These are phyloP conservation scores for Apantesis nais DNA, from an alignment of 2,888 invertebrate species.

Conservation along the genomic window DNA sequence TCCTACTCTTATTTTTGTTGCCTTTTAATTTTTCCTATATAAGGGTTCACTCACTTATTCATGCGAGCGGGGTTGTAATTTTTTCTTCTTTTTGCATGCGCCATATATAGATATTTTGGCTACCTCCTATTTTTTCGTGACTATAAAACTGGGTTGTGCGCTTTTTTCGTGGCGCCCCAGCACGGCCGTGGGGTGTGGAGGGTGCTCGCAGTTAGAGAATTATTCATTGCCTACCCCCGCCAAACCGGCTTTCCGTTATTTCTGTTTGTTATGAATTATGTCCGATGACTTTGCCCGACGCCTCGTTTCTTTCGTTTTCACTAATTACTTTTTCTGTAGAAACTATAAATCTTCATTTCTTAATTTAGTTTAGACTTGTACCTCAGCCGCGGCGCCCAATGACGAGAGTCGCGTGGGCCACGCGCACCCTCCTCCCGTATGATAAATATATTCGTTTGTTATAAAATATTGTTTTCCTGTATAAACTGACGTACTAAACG, in stretches of 20 bases:
- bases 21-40: slow-evolving; percentile 76
- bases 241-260: slow-evolving; percentile 84
- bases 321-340: slow-evolving; percentile 82
- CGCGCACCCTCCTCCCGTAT: slow-evolving; percentile 23
- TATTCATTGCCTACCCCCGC: slow-evolving; percentile 85
- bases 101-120: slow-evolving; percentile 84
- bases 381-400: slow-evolving; percentile 26
- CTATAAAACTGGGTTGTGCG: slow-evolving; percentile 84
- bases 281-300: slow-evolving; percentile 82
- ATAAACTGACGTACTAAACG: slow-evolving; percentile 76
- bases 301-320: slow-evolving; percentile 79
- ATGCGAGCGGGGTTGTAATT: slow-evolving; percentile 82
- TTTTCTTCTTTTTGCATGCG: slow-evolving; percentile 78
- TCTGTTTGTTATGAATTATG: slow-evolving; percentile 86
- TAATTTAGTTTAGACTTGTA: slow-evolving; percentile 49
- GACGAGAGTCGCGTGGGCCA: slow-evolving; percentile 35
- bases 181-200: slow-evolving; percentile 63
- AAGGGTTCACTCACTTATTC: slow-evolving; percentile 84
- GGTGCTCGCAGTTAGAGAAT: slow-evolving; percentile 84
- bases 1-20: slow-evolving; percentile 69
- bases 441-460: slow-evolving; percentile 54
- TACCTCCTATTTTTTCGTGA: slow-evolving; percentile 82
- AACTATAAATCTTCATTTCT: slow-evolving; percentile 72
- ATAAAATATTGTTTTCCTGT: slow-evolving; percentile 72
- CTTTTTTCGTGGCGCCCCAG: slow-evolving; percentile 80